A percentile compares a stretch with the other conserved stretches of the same genome.
Conservation (phyloP, 2,888 invertebrate species). For the Pegoplata infirma region DNA sequence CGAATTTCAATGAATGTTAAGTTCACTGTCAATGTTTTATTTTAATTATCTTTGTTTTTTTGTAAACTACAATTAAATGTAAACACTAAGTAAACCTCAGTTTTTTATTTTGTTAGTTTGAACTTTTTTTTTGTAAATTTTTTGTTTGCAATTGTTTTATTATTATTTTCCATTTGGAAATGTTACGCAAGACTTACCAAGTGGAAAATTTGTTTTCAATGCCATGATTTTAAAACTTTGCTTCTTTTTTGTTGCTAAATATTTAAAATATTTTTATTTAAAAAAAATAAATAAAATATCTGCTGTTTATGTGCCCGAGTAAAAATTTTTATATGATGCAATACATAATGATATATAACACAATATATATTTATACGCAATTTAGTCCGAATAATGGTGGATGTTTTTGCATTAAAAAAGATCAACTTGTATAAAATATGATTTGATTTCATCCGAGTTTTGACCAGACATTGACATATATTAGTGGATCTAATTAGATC, state of each 20-base stretch:
- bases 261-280: too few relatives aligned
- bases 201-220: constrained; percentile 63
- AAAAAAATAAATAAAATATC: neutral
- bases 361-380: too few relatives aligned
- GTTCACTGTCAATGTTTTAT: constrained; percentile 61
- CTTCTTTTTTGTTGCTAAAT: constrained; percentile 6
- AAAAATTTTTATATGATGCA: too few relatives aligned
- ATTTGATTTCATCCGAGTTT: too few relatives aligned
- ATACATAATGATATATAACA: too few relatives aligned
- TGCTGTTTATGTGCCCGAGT: too few relatives aligned
- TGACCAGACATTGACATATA: too few relatives aligned
- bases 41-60: constrained; percentile 52
- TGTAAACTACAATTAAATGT: constrained; percentile 23
- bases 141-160: constrained; percentile 19
- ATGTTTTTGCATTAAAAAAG: too few relatives aligned
- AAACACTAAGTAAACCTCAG: constrained; percentile 3
- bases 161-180: constrained; percentile 47
- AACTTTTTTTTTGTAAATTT: neutral
- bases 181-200: constrained; percentile 62
- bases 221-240: constrained; percentile 34
- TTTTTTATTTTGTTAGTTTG: constrained; percentile 22
- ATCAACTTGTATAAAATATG: too few relatives aligned
- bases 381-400: too few relatives aligned
- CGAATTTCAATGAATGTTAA: constrained; percentile 33
- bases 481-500: too few relatives aligned